Evolutionary conservation across 2,797 vertebrate genomes (phyloP).

Genomic region (Chaenodraco wilsoni): DNA sequence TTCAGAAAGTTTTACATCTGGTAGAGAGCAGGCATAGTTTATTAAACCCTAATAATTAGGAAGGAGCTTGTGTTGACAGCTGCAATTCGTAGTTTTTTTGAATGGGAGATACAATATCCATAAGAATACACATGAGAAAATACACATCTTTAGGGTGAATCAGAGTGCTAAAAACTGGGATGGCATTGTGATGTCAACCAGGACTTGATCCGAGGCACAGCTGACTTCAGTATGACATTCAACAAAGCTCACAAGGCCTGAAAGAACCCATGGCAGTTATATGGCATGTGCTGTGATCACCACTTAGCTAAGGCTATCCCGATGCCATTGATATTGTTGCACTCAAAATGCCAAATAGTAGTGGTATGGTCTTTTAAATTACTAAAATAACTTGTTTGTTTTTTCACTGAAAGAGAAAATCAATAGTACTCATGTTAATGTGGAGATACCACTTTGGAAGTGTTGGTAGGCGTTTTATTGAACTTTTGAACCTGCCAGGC

Average conservation of each 20-base stretch:
- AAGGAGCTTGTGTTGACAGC: conserved; percentile 25
- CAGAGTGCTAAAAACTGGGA: background rate
- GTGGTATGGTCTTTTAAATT: background rate
- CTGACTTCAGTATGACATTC: background rate
- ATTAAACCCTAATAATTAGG: conserved; percentile 54
- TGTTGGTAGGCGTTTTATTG: background rate
- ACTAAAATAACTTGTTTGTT: background rate
- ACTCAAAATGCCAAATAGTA: background rate
- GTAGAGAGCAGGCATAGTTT: conserved; percentile 50
- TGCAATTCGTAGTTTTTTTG: background rate
- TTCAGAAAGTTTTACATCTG: conserved; percentile 44
- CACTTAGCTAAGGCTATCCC: background rate
- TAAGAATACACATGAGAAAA: conserved; percentile 13
- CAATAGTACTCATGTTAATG: background rate
- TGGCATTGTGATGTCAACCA: background rate
- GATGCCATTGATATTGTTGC: background rate
- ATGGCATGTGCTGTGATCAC: no score
- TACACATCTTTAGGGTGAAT: background rate
- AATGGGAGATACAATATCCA: background rate
- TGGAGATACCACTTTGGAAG: background rate
- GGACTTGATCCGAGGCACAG: background rate
- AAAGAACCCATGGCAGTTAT: no score
- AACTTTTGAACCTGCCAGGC: background rate
- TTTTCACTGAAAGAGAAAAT: background rate
- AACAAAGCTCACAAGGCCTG: no score